Evolutionary conservation across 1,140 invertebrate species (phyloP).

Genomic region (Onthophagus taurus): DNA sequence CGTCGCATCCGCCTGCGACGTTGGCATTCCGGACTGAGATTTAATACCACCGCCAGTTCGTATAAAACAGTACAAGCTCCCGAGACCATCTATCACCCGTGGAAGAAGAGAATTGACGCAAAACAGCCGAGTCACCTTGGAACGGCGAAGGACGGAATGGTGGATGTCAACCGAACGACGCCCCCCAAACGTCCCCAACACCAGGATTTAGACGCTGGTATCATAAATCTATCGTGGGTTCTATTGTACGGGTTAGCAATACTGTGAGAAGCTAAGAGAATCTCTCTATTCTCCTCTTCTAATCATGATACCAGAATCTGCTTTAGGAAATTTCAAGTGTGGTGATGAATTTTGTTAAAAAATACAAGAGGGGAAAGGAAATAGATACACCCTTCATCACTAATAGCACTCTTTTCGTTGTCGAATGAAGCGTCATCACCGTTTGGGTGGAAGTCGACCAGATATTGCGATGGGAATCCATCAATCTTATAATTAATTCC

Average conservation of each 20-base stretch:
- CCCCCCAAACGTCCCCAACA: neutral
- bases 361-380: neutral
- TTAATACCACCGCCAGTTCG: neutral
- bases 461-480: too few relatives aligned
- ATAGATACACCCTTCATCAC: too few relatives aligned
- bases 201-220: neutral
- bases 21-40: neutral
- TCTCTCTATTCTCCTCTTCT: too few relatives aligned
- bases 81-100: neutral
- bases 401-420: too few relatives aligned
- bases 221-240: neutral
- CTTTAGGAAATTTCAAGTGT: too few relatives aligned
- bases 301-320: too few relatives aligned
- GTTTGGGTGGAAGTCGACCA: conserved; percentile 17
- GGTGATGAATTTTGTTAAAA: neutral
- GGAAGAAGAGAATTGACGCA: neutral
- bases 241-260: neutral
- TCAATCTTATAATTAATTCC: conserved; percentile 41
- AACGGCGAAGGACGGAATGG: too few relatives aligned
- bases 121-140: too few relatives aligned
- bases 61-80: neutral
- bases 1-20: too few relatives aligned
- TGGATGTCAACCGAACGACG: too few relatives aligned
- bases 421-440: neutral
- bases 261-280: too few relatives aligned